Base-by-base conservation (phyloP, 2,888 invertebrate species). In the Timema podura region DNA sequence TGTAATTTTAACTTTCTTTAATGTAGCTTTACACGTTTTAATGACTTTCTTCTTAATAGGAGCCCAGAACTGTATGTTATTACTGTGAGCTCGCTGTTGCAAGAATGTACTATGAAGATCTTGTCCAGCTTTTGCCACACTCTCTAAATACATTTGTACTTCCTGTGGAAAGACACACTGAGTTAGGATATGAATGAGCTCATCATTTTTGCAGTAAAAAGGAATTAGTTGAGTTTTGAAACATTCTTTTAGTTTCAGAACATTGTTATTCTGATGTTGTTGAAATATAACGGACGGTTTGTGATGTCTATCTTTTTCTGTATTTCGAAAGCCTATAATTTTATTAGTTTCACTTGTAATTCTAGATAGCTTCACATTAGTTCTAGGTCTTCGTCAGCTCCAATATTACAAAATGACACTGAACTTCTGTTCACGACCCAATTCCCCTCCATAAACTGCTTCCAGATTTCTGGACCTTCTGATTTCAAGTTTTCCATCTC, bases 41-140 rank as follows among this genome's bases (percentile, higher is more conserved):
- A 16, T 57, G 57, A 16, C 15, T 15, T 57, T 15, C 16, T 57
- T 57, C 57, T 57, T 57, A n/a, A 57, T 57, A 15, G 57, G 57
- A 57, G 57, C 7, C 57, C 57, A 57, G 16, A 57, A 57, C n/a
- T 57, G 57, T 57, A 16, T 57, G 7, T 6, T 11, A 13, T 57
- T 57, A 16, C 57, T 57, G n/a, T 57, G n/a, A 15, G 16, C 7
- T 9, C n/a, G 6, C 13, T 57, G 15, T 11, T n/a, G 6, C 7
- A 57, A 6, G 16, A 57, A 57, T 9, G 57, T 9, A 15, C 16
- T 16, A n/a, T 57, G 8, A 15, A 9, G 16, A 7, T 57, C 6
- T 57, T 57, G 57, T 15, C 57, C 57, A 7, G 16, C 13, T 57
- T 57, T 16, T 11, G 7, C 57, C 7, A 57, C 16, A 16, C 16